phyloP scores from a whole-genome alignment of 2,113 vertebrate genomes.

The Leucosticte australis region DNA sequence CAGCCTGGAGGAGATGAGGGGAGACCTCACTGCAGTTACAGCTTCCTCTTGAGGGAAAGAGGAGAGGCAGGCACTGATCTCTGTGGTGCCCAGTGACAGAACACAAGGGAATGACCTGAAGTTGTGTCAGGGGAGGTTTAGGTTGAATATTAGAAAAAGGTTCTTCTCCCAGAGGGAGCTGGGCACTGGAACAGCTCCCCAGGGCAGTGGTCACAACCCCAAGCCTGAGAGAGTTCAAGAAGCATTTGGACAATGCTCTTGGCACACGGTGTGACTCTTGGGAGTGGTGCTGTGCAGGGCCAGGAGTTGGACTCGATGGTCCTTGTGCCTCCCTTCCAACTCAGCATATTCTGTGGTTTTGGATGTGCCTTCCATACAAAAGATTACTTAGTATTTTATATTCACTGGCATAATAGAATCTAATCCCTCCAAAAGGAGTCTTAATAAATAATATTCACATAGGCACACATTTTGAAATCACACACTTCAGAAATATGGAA shows the following conservation, averaged over 20 bases:
- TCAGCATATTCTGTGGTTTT: background rate
- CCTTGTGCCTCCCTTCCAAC: background rate
- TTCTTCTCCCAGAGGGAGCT: background rate
- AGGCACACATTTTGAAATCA: background rate
- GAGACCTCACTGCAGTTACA: background rate
- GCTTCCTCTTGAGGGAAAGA: background rate
- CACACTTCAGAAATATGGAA: background rate
- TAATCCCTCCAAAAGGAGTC: background rate
- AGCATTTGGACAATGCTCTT: background rate
- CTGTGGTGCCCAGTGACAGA: background rate
- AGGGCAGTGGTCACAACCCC: background rate
- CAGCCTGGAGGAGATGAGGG: background rate
- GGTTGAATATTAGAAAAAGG: rapidly evolving
- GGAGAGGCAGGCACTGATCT: background rate
- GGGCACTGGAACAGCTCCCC: background rate
- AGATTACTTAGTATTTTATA: background rate
- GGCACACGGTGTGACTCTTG: background rate
- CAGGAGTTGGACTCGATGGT: rapidly evolving
- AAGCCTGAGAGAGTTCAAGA: background rate
- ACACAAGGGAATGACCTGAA: background rate
- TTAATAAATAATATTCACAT: background rate
- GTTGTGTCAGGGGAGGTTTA: background rate
- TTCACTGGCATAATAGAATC: background rate
- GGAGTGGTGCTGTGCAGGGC: background rate
- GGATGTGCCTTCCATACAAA: background rate